These are phyloP conservation scores for Subanguina moxae DNA, from an alignment of 1,140 invertebrate species.

Conservation along the genomic window DNA sequence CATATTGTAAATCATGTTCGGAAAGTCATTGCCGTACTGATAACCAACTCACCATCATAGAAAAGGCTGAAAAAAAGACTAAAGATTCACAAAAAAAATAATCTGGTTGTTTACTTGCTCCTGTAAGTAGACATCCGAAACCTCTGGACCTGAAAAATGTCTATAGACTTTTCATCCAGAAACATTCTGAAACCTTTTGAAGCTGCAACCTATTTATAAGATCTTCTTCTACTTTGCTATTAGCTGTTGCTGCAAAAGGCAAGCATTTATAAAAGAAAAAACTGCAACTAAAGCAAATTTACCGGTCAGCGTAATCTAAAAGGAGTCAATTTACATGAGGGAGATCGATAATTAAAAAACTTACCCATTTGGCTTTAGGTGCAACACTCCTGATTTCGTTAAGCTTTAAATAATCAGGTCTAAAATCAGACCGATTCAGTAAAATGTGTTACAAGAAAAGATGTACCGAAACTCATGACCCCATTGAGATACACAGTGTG, in stretches of 20 bases:
- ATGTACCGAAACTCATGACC: conserved; percentile 90
- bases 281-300: conserved; percentile 3
- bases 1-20: too few relatives aligned
- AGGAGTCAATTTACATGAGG: background rate
- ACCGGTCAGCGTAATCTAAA: background rate
- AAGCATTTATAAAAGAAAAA: conserved; percentile 70
- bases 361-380: conserved; percentile 57
- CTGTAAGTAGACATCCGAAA: conserved; percentile 70
- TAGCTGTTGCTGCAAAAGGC: conserved; percentile 90
- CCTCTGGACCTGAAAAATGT: conserved; percentile 61
- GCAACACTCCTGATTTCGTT: conserved; percentile 71
- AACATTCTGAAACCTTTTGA: conserved; percentile 38
- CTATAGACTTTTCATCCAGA: background rate
- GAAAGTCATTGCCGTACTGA: too few relatives aligned
- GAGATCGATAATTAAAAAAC: background rate
- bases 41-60: background rate
- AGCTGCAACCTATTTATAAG: conserved; percentile 65
- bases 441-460: conserved; percentile 6
- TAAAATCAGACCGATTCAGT: conserved; percentile 57
- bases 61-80: background rate
- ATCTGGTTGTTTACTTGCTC: conserved; percentile 63
- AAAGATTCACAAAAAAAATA: too few relatives aligned
- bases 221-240: conserved; percentile 65
- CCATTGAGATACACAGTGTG: conserved; percentile 78
- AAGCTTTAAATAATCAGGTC: conserved; percentile 79